Evolutionary conservation across 2,113 vertebrate genomes (phyloP), one percentile per base, ranked within the genome.

Genomic region (Saguinus imperator): DNA sequence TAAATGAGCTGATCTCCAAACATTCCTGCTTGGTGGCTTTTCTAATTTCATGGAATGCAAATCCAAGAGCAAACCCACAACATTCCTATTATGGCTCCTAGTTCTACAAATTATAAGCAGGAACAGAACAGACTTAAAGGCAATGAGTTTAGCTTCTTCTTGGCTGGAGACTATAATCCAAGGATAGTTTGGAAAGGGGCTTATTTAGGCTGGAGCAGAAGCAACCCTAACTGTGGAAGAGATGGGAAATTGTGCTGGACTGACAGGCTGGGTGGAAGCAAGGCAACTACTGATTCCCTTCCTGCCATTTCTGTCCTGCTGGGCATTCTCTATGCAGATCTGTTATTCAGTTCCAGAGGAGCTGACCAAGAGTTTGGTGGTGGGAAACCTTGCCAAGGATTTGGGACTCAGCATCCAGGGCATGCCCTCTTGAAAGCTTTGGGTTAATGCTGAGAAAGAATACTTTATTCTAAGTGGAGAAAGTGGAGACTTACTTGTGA

Each of bases 361-460:
- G 94, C 96, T 98, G 57, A 97, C 93, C 66, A 98, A 98, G 86
- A 98, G 98, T 13, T 98, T 98, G n/a, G 86, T 99, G 40, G 98
- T 99, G 43, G 99, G 98, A 95, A 99, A 99, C 95, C 97, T 99
- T 77, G 98, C 98, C 7, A 99, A 97, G 89, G 98, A 99, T 97
- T 96, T 99, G 97, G 91, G 98, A 66, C 97, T 99, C 12, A 97
- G 97, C 29, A 92, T 96, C 61, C 93, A 97, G 83, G 90, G 97
- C 75, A 98, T 99, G 86, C 76, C 94, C 3, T 87, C 98, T 86
- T 97, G 98, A 94, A 98, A 98, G 57, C 89, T 99, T 61, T 96
- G 96, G 3, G 97, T 99, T 88, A 98, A 98, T 68, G 97, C 98
- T 48, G 96, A 94, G 76, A 98, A 98, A 20, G 96, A 99, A 89